Evolutionary conservation across 2,888 invertebrate genomes (phyloP).

Genomic region (Macropis europaea): DNA sequence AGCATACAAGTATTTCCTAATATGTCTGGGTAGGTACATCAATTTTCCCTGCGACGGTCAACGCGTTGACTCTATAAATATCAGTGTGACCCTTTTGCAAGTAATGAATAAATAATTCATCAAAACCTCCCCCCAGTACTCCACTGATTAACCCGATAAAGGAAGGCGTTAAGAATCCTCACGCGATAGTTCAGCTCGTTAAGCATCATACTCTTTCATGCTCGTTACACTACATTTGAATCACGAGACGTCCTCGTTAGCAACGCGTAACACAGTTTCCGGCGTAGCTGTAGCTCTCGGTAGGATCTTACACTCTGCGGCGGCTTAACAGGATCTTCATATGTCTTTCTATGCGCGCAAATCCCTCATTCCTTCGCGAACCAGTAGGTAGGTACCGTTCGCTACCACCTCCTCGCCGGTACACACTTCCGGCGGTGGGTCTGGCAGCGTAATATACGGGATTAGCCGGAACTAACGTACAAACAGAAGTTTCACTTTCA

Average conservation of each 20-base stretch:
- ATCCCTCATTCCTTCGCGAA: conserved; percentile 12
- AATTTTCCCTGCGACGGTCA: too few species aligned
- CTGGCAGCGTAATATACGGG: conserved; percentile 72
- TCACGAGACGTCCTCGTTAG: neutral
- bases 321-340: conserved; percentile 10
- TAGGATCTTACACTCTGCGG: neutral
- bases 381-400: neutral
- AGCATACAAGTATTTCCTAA: too few species aligned
- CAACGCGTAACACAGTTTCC: neutral
- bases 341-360: conserved; percentile 4
- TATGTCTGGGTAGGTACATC: too few species aligned
- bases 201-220: too few species aligned
- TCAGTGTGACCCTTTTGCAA: too few species aligned
- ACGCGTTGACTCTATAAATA: too few species aligned
- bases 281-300: neutral
- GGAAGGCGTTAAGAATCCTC: too few species aligned
- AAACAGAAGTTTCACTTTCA: conserved; percentile 78
- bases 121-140: too few species aligned
- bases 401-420: conserved; percentile 5
- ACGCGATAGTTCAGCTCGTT: too few species aligned
- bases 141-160: too few species aligned
- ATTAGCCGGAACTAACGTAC: conserved; percentile 75
- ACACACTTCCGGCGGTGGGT: conserved; percentile 22
- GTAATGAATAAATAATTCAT: too few species aligned
- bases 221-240: too few species aligned